phyloP scores from a whole-genome alignment of 1,140 invertebrate genomes.

The Schmidtea mediterranea region DNA sequence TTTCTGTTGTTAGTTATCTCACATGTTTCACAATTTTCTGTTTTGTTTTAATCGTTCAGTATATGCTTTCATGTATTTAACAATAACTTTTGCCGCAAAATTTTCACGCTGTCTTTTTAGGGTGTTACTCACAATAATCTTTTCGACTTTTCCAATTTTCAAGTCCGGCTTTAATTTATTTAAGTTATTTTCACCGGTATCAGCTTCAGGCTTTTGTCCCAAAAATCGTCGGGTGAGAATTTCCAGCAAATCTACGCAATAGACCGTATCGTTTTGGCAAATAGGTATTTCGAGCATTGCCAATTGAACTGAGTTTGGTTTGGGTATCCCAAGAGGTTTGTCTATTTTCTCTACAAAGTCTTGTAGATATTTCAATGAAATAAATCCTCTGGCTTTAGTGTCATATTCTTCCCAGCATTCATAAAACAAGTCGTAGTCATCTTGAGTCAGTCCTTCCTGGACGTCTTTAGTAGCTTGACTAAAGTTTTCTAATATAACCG shows the following conservation, averaged over 20 bases:
- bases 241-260: slow-evolving; percentile 86
- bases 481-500: slow-evolving; percentile 92
- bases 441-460: slow-evolving; percentile 74
- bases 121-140: neutral
- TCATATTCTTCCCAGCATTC: slow-evolving; percentile 96
- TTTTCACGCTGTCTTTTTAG: neutral
- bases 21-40: neutral
- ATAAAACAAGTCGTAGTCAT: slow-evolving; percentile 98
- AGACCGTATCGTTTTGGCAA: slow-evolving; percentile 77
- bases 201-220: slow-evolving; percentile 26
- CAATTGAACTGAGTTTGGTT: slow-evolving; percentile 93
- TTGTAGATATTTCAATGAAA: slow-evolving; percentile 62
- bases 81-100: neutral
- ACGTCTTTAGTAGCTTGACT: slow-evolving; percentile 90
- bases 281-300: slow-evolving; percentile 93
- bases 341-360: slow-evolving; percentile 60
- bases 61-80: neutral
- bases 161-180: too few species aligned
- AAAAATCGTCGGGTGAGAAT: slow-evolving; percentile 70
- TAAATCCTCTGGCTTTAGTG: slow-evolving; percentile 84
- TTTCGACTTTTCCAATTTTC: neutral
- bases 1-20: too few species aligned
- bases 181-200: too few species aligned
- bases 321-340: slow-evolving; percentile 45
- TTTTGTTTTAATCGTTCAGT: neutral